These are phyloP conservation scores for Tiliacea citrago DNA, from an alignment of 2,888 invertebrate species.

Conservation along the genomic window DNA sequence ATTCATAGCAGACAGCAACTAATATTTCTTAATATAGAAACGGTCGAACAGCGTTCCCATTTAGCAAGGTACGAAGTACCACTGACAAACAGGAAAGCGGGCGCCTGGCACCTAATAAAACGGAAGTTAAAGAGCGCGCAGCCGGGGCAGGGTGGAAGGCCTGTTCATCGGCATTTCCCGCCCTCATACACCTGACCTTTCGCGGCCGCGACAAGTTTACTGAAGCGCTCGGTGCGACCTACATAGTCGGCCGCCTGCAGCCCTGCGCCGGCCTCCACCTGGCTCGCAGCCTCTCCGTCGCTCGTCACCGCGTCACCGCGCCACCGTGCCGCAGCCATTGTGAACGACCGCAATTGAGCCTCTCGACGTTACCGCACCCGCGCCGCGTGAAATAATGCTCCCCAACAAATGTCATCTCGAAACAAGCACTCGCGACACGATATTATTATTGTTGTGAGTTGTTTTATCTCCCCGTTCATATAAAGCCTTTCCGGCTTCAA, in stretches of 20 bases:
- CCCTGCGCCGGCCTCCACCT: conserved; percentile 68
- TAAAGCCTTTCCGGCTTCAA: conserved; percentile 77
- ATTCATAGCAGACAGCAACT: conserved; percentile 66
- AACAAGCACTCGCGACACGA: conserved; percentile 78
- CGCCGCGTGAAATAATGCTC: conserved; percentile 82
- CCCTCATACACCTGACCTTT: conserved; percentile 90
- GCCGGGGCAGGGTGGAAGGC: conserved; percentile 77
- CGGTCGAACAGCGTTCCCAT: conserved; percentile 68
- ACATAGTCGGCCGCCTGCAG: conserved; percentile 82
- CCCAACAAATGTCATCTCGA: conserved; percentile 81
- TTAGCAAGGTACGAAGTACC: conserved; percentile 70
- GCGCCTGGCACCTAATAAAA: conserved; percentile 83
- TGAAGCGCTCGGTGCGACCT: conserved; percentile 88
- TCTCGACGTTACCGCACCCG: conserved; percentile 77
- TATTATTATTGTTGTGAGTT: conserved; percentile 83
- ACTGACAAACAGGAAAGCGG: conserved; percentile 77
- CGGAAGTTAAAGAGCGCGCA: conserved; percentile 83
- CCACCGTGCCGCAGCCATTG: conserved; percentile 74
- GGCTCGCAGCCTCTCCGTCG: conserved; percentile 58
- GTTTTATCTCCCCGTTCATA: conserved; percentile 77
- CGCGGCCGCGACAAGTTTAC: conserved; percentile 87
- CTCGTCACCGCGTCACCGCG: conserved; percentile 54
- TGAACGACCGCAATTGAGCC: conserved; percentile 83
- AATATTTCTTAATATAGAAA: conserved; percentile 71
- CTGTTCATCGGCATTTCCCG: conserved; percentile 87